Evolutionary conservation across 2,797 vertebrate genomes (phyloP), one percentile per base, ranked within the genome.

Genomic region (Anguilla megastoma): DNA sequence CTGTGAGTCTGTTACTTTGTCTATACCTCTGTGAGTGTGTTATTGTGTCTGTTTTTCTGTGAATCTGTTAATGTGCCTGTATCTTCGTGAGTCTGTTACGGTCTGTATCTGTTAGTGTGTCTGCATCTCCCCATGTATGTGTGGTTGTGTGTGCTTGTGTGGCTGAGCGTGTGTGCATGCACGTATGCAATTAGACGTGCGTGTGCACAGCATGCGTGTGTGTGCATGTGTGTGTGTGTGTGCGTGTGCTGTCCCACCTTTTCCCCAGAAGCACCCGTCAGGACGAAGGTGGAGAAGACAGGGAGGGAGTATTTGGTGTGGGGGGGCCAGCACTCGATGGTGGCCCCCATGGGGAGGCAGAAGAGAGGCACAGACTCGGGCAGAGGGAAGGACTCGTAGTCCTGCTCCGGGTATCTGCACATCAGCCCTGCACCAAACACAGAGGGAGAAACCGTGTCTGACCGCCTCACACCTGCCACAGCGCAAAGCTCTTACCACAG

Each of bases 331-430:
- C 97, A 97, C 95, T 99, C 99, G 88, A 99, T 97, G 0, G 97
- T 98, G 74, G 98, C 97, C 88, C 99, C 98, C 98, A 99, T 99
- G 92, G 99, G 99, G 84, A 99, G 95, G 92, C 99, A 99, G 96
- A 99, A 99, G 80, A 99, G 97, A 91, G 99, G 99, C 92, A 99
- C 99, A 0, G 98, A 98, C 95, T 98, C 98, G 48, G 99, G 98
- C 94, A 99, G 95, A 30, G 98, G 98, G 94, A 99, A 99, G 30
- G 98, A 99, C 90, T 99, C 98, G 12, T 99, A 97, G 95, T 99
- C 98, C 90, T 98, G 97, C 93, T 98, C 96, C 0, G 99, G 99
- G 92, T 99, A 99, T 91, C 99, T 95, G 91, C 98, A 99, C 94
- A 99, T 95, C 90, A 99, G 96, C 94, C 97, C 99, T 99, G 89